phyloP scores from a whole-genome alignment of 2,888 invertebrate genomes.

The Eulithis prunata region DNA sequence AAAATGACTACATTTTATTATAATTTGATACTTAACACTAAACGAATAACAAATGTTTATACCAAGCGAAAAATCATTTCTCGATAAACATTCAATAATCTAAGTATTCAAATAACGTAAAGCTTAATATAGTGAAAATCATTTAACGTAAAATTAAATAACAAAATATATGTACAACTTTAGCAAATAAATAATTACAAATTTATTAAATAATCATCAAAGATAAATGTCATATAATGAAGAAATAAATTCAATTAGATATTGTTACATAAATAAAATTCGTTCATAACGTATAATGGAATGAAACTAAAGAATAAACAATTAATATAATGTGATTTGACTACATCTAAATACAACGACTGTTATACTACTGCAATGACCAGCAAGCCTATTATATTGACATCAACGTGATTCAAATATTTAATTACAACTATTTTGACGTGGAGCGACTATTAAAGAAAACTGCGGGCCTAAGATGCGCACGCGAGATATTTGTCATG shows the following conservation, averaged over 20 bases:
- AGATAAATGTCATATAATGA: conserved; percentile 48
- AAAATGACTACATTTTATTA: conserved; percentile 76
- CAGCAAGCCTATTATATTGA: conserved; percentile 20
- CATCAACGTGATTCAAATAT: conserved; percentile 20
- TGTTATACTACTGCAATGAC: conserved; percentile 23
- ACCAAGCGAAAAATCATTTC: conserved; percentile 43
- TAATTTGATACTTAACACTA: conserved; percentile 47
- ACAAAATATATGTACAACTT: conserved; percentile 82
- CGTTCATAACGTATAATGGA: conserved; percentile 63
- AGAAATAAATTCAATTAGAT: conserved; percentile 50
- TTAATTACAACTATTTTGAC: conserved; percentile 19
- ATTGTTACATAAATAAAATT: conserved; percentile 44
- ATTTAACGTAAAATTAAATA: conserved; percentile 81
- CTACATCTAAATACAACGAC: conserved; percentile 41
- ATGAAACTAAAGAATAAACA: conserved; percentile 55
- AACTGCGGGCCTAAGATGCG: not conserved
- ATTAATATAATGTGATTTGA: conserved; percentile 40
- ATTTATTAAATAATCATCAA: conserved; percentile 58
- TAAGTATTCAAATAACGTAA: conserved; percentile 47
- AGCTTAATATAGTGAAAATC: conserved; percentile 57
- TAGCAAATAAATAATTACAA: conserved; percentile 81
- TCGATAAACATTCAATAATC: conserved; percentile 40
- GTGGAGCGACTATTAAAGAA: conserved; percentile 2
- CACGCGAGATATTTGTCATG: no score
- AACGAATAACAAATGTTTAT: conserved; percentile 49